A percentile compares a stretch with the other conserved stretches of the same genome.
These are phyloP conservation scores for Tricholauxania praeusta DNA, from an alignment of 2,888 invertebrate species.

Conservation along the genomic window DNA sequence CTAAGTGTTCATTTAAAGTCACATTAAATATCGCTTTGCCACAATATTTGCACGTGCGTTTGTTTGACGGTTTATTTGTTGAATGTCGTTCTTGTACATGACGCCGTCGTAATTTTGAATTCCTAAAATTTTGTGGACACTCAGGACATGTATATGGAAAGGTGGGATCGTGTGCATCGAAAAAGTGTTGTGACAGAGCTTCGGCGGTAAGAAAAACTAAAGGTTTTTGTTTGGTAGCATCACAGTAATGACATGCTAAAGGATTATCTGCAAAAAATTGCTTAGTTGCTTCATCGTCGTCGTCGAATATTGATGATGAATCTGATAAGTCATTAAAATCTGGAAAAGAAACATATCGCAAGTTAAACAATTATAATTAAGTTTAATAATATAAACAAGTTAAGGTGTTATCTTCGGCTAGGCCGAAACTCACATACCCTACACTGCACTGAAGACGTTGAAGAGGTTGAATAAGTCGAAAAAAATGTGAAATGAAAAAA, in stretches of 20 bases:
- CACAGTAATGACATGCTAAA: constrained; percentile 51
- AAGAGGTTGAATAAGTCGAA: too few species aligned
- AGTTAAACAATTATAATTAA: too few species aligned
- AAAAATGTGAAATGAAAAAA: too few species aligned
- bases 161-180: constrained; percentile 51
- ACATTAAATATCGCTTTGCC: constrained; percentile 39
- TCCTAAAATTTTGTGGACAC: constrained; percentile 44
- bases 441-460: too few species aligned
- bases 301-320: background rate
- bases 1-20: constrained; percentile 43
- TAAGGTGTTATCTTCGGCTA: too few species aligned
- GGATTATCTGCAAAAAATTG: constrained; percentile 31
- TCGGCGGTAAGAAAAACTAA: constrained; percentile 46
- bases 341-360: background rate
- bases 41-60: constrained; percentile 45
- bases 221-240: constrained; percentile 40
- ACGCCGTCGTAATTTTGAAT: constrained; percentile 41
- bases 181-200: constrained; percentile 50
- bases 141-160: constrained; percentile 49
- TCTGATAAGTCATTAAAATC: constrained; percentile 7
- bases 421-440: too few species aligned
- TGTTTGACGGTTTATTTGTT: background rate
- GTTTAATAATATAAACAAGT: too few species aligned
- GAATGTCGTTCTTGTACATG: constrained; percentile 38
- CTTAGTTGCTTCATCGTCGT: constrained; percentile 11